Base-by-base conservation (phyloP, 2,888 invertebrate species). In the Uloborus plumipes region DNA sequence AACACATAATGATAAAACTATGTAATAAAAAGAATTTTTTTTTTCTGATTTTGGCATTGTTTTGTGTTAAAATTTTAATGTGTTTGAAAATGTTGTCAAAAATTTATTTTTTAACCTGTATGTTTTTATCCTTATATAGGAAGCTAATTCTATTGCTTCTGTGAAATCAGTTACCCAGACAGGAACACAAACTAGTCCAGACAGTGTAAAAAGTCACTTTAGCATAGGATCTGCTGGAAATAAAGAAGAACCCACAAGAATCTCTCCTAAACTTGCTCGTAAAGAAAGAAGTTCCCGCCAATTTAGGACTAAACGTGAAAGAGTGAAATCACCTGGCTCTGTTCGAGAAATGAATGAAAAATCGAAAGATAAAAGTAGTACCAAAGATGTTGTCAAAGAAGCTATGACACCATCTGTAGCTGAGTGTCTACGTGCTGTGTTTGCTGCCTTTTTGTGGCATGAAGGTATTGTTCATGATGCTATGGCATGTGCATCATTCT, bases 391-490 rank as follows among this genome's bases (percentile, higher is more conserved):
- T 15, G 91, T 92, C 0, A 95, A 96, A 88, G 93, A 93, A 86
- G 98, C 97, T 0, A 92, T 97, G 88, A 95, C 96, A 85, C 97
- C 97, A 0, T 95, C 96, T 0, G 94, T 97, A 72, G 97, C 96
- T 0, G 97, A 98, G 89, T 94, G 96, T 86, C 90, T 97, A 26
- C 91, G 99, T n/a, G 95, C 97, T 0, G 95, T 97, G 7, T 99
- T 99, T 89, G 98, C 98, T 0, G 97, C 98, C 0, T 93, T 98
- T 87, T 90, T 99, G 1, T 99, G 98, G 98, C 98, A 99, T 88
- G 98, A 98, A 90, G 95, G 97, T 16, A 93, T 98, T 65, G 97
- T 98, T 0, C 97, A 98, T 88, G 98, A 99, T 89, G 97, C 98
- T 9, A 98, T 99, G 93, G 97, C 98, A 0, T 98, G 97, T 88